Evolutionary conservation across 2,113 vertebrate species (phyloP).

Genomic region (Delphinapterus leucas): DNA sequence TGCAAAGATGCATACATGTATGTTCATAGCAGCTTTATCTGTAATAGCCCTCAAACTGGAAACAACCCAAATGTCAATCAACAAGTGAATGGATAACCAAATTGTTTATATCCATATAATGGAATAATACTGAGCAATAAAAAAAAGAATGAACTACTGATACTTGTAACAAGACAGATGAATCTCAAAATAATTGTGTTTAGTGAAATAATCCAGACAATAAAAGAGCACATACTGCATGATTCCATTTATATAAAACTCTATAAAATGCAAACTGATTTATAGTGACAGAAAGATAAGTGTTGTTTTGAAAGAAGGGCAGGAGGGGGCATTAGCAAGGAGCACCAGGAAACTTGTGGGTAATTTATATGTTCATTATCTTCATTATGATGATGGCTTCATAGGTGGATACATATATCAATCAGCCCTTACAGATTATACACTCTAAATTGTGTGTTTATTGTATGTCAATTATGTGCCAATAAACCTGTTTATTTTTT

Average conservation of each 20-base stretch:
- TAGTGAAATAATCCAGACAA: neutral
- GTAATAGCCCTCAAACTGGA: neutral
- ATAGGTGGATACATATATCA: neutral
- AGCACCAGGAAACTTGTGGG: neutral
- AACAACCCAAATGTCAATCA: neutral
- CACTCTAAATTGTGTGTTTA: constrained; percentile 25
- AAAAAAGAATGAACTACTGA: neutral
- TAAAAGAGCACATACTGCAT: neutral
- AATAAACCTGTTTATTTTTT: constrained; percentile 11
- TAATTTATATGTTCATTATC: neutral
- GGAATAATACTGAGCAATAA: neutral
- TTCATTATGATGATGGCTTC: neutral
- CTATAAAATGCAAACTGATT: neutral
- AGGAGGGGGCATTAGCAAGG: neutral
- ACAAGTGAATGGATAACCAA: neutral
- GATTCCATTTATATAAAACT: constrained; percentile 26
- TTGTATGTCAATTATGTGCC: neutral
- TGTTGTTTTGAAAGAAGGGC: neutral
- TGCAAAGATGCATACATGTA: neutral
- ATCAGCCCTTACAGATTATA: neutral
- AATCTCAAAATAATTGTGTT: neutral
- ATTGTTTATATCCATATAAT: neutral
- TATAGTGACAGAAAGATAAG: constrained; percentile 13
- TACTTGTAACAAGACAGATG: neutral
- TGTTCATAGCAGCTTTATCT: neutral